Conservation (phyloP, 2,888 invertebrate genomes). For the Pachydiplax longipennis region DNA sequence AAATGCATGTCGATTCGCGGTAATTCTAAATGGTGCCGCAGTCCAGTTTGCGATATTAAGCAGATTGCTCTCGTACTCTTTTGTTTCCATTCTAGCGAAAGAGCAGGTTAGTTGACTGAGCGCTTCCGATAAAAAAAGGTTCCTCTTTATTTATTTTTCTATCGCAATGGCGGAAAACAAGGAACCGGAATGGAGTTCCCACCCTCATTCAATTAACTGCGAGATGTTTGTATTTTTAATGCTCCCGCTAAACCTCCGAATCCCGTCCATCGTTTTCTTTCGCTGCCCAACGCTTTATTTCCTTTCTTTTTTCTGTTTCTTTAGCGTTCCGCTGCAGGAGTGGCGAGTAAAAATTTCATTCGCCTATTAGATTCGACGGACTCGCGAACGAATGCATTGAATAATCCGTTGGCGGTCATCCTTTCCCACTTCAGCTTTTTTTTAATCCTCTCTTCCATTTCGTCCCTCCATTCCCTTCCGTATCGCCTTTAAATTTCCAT, state of each 20-base stretch:
- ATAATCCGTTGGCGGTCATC: neutral
- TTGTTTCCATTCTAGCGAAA: neutral
- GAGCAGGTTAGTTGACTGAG: neutral
- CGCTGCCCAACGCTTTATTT: neutral
- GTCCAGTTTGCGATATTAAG: no score
- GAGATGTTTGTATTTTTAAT: neutral
- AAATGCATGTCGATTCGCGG: no score
- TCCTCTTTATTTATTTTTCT: neutral
- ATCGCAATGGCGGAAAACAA: neutral
- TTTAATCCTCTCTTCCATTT: no score
- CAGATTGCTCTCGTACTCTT: neutral
- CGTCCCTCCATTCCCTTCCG: no score
- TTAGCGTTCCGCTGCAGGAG: neutral
- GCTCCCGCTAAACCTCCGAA: neutral
- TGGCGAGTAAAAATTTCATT: neutral
- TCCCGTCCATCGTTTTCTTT: neutral
- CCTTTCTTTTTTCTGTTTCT: neutral
- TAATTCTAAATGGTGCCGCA: no score
- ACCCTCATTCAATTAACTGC: neutral
- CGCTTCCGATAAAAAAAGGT: neutral
- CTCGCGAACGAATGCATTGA: neutral
- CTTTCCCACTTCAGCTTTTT: no score
- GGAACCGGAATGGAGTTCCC: neutral
- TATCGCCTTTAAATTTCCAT: neutral
- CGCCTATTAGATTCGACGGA: neutral